Conservation (phyloP, 2,113 vertebrate species). For the Planiliza haematocheilus region DNA sequence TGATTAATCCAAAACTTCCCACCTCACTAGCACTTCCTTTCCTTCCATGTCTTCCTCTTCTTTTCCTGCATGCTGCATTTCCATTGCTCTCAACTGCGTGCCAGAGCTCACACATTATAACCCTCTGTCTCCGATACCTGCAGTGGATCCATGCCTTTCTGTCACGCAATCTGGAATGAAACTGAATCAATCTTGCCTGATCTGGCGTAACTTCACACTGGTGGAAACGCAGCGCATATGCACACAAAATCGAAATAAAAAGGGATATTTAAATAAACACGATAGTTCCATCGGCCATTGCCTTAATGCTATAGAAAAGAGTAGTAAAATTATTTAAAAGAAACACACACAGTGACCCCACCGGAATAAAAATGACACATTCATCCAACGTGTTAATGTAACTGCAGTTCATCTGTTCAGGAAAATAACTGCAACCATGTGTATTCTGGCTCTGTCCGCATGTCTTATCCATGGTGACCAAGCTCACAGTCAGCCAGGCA, state of each 20-base stretch:
- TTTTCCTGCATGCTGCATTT: background rate
- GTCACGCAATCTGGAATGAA: background rate
- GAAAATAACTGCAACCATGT: conserved; percentile 46
- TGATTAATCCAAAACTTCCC: background rate
- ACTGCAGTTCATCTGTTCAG: conserved; percentile 44
- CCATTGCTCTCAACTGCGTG: background rate
- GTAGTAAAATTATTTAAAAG: background rate
- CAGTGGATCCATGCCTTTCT: background rate
- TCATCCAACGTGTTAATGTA: conserved; percentile 30
- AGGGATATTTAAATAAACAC: no score
- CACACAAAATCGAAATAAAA: no score
- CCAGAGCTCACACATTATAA: background rate
- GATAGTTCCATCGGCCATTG: no score
- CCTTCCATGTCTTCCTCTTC: background rate
- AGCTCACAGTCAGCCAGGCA: conserved; percentile 69
- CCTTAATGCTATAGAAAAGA: no score
- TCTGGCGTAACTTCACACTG: background rate
- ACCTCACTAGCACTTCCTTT: background rate
- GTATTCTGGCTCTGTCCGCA: conserved; percentile 53
- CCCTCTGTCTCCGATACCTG: background rate
- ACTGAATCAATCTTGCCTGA: background rate
- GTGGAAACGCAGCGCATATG: background rate
- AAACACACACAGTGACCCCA: background rate
- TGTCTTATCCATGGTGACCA: conserved; percentile 60
- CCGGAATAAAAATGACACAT: background rate